Percentiles rank a stretch among this genome's conserved stretches.
These are phyloP conservation scores for Tringa solitaria DNA, from an alignment of 2,113 vertebrate genomes.

Conservation along the genomic window DNA sequence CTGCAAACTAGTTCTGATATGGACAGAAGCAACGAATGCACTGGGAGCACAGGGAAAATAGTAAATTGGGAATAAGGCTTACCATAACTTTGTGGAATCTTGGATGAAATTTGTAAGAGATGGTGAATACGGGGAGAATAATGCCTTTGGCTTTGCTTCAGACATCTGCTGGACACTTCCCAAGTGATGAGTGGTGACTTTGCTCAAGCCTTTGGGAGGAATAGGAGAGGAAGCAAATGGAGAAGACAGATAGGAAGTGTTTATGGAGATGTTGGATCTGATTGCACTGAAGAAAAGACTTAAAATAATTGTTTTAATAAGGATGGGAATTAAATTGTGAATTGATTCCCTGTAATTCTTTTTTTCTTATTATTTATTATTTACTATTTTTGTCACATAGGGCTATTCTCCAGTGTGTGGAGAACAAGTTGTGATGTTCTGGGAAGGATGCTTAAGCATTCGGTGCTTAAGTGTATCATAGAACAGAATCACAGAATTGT, in stretches of 20 bases:
- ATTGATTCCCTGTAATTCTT: neutral
- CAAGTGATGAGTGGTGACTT: neutral
- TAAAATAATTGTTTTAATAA: neutral
- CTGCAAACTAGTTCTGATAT: neutral
- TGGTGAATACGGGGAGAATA: neutral
- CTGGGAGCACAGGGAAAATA: neutral
- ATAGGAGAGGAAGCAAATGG: neutral
- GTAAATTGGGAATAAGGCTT: neutral
- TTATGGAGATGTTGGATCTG: neutral
- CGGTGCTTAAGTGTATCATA: neutral
- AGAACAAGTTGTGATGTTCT: accelerated
- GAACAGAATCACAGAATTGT: too few relatives aligned
- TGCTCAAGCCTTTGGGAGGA: neutral
- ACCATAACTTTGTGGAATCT: neutral
- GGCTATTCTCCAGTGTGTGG: neutral
- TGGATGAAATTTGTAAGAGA: neutral
- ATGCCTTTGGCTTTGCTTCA: neutral
- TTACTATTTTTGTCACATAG: neutral
- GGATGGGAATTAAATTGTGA: neutral
- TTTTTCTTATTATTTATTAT: neutral
- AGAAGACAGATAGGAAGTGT: neutral
- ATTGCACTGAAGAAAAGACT: neutral
- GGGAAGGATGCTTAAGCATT: neutral
- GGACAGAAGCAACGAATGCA: neutral
- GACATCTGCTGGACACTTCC: neutral